Evolutionary conservation across 2,888 invertebrate species (phyloP), one percentile per base, ranked within the genome.

Genomic region (Balanococcus diminutus): DNA sequence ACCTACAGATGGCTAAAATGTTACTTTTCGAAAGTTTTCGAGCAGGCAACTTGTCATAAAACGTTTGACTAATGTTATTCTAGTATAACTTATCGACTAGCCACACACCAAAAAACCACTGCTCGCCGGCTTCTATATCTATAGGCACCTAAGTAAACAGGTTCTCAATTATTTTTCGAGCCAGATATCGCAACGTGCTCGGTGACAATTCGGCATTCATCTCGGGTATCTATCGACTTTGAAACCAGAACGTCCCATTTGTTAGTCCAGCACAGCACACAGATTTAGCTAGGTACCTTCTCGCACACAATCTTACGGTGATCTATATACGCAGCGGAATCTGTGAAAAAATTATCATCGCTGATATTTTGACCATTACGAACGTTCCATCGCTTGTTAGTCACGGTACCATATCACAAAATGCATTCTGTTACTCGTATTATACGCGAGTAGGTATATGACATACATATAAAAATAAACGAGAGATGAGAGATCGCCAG

Each of bases 1-100:
- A n/a, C n/a, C n/a, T n/a, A 67, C 67, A 67, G 67, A 67, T 67
- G 67, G 67, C n/a, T 67, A 31, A 67, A 67, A 67, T 67, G 67
- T 67, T 67, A 28, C 14, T 67, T 67, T 67, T 67, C 67, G 67
- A 67, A 67, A 67, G 67, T 67, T 67, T 28, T 28, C 14, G 22
- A 61, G 67, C 28, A 14, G 67, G 67, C 56, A 56, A 22, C 56
- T 67, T 67, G 67, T 67, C 67, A 67, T 67, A 67, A 67, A 67
- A 67, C 67, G 31, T 67, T 67, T 67, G 67, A 67, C 67, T 67
- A 67, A 67, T 67, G 67, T 67, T 67, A 28, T 28, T 56, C 42
- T 42, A 1, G 2, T 42, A 42, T 8, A 5, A 36, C 36, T 36
- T 36, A 14, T 16, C 4, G 46, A 46, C n/a, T n/a, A 46, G 14